Evolutionary conservation across 2,888 invertebrate genomes (phyloP).

Genomic region (Plagodis pulveraria): DNA sequence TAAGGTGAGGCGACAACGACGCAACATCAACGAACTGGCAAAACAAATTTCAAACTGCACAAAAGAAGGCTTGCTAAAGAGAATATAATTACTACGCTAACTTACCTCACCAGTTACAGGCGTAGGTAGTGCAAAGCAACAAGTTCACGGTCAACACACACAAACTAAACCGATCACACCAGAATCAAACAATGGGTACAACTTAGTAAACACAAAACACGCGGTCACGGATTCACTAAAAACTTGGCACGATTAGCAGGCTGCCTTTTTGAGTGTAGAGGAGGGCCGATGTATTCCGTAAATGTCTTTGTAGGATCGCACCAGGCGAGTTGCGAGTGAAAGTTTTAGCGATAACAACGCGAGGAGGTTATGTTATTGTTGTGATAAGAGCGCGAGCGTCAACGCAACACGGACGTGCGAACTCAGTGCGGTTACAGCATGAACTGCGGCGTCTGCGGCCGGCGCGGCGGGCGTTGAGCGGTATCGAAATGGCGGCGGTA

Average conservation of each 20-base stretch:
- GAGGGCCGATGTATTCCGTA: conserved; percentile 14
- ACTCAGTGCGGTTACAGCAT: conserved; percentile 64
- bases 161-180: conserved; percentile 58
- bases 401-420: conserved; percentile 48
- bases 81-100: no score
- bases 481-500: no score
- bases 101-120: conserved; percentile 52
- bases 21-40: no score
- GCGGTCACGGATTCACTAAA: conserved; percentile 35
- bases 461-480: conserved; percentile 36
- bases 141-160: conserved; percentile 67
- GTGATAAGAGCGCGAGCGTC: conserved; percentile 51
- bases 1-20: no score
- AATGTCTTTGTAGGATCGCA: conserved; percentile 16
- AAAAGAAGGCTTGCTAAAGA: conserved; percentile 8
- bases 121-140: conserved; percentile 59
- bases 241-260: conserved; percentile 15
- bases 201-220: conserved; percentile 69
- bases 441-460: conserved; percentile 43
- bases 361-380: conserved; percentile 74
- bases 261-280: conserved; percentile 2
- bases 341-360: conserved; percentile 58
- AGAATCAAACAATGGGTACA: conserved; percentile 56
- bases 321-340: conserved; percentile 48
- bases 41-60: not conserved